Conservation (phyloP, 2,113 vertebrate species). For the Tautogolabrus adspersus region DNA sequence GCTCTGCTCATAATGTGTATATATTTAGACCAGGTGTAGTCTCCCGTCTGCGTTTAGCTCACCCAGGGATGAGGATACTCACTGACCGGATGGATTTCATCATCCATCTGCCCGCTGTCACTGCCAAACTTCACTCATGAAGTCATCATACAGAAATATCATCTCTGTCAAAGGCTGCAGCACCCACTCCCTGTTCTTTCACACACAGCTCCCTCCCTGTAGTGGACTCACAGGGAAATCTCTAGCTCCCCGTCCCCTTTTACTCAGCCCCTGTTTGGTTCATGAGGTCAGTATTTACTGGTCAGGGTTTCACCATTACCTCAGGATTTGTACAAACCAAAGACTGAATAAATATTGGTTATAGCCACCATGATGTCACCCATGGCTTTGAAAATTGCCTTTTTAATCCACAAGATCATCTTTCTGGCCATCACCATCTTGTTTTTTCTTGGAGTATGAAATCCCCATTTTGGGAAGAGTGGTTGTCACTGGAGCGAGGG, state of each 20-base stretch:
- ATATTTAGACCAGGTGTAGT: constrained; percentile 3
- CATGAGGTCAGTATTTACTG: constrained; percentile 58
- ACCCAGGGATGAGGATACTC: constrained; percentile 28
- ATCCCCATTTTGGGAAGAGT: not conserved
- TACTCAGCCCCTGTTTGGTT: constrained; percentile 33
- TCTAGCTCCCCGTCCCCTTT: constrained; percentile 12
- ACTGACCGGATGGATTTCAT: constrained; percentile 63
- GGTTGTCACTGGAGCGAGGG: not conserved
- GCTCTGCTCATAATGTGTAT: not conserved
- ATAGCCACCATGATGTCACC: not conserved
- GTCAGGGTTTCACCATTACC: constrained; percentile 24
- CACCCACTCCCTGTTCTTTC: constrained; percentile 44
- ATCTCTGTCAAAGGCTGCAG: constrained; percentile 34
- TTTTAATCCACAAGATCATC: not conserved
- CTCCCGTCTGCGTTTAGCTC: constrained; percentile 50
- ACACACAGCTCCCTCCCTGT: constrained; percentile 19
- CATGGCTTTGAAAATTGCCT: not conserved
- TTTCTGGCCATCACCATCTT: not conserved
- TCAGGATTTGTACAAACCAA: constrained; percentile 30
- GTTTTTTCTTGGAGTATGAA: not conserved
- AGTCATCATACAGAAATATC: constrained; percentile 73
- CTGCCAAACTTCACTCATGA: constrained; percentile 61
- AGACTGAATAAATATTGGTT: constrained; percentile 24
- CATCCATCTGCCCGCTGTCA: constrained; percentile 62
- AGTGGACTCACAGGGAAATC: not conserved